A percentile compares a stretch with the other conserved stretches of the same genome.
phyloP scores from a whole-genome alignment of 2,797 vertebrate genomes.

The Acanthurus leucopareius region DNA sequence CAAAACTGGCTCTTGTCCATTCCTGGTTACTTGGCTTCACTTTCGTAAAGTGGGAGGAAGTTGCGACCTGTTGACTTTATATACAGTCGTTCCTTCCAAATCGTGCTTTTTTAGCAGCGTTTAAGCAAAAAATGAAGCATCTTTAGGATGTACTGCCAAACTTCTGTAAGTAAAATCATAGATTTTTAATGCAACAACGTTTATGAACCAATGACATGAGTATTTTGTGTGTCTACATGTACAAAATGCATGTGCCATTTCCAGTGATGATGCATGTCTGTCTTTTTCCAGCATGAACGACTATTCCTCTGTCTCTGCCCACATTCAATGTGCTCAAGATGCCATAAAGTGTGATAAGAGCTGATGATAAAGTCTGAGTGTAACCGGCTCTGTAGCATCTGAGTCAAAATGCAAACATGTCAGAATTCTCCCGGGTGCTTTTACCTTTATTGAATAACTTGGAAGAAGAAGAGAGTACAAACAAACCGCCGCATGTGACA shows the following conservation, averaged over 20 bases:
- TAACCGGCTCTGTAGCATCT: constrained; percentile 72
- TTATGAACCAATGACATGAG: not conserved
- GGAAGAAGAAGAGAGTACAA: constrained; percentile 58
- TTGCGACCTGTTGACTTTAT: not conserved
- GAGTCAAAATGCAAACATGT: constrained; percentile 76
- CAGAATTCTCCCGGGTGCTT: constrained; percentile 71
- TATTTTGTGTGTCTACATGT: not conserved
- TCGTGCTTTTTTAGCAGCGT: not conserved
- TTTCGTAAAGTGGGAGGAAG: constrained; percentile 11
- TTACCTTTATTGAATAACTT: constrained; percentile 63
- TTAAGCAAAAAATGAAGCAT: not conserved
- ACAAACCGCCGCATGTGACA: constrained; percentile 61
- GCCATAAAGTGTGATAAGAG: constrained; percentile 49
- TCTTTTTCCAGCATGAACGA: constrained; percentile 49
- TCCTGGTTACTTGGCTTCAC: constrained; percentile 12
- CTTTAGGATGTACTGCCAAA: not conserved
- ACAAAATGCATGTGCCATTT: constrained; percentile 14
- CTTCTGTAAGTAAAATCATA: not conserved
- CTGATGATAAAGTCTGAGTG: constrained; percentile 59
- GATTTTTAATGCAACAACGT: not conserved
- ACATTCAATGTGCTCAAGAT: constrained; percentile 39
- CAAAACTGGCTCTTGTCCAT: constrained; percentile 21
- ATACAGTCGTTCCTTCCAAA: not conserved
- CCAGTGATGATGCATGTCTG: constrained; percentile 16
- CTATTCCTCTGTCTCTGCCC: constrained; percentile 11